phyloP scores from a whole-genome alignment of 2,113 vertebrate genomes.

The Murina feae region DNA sequence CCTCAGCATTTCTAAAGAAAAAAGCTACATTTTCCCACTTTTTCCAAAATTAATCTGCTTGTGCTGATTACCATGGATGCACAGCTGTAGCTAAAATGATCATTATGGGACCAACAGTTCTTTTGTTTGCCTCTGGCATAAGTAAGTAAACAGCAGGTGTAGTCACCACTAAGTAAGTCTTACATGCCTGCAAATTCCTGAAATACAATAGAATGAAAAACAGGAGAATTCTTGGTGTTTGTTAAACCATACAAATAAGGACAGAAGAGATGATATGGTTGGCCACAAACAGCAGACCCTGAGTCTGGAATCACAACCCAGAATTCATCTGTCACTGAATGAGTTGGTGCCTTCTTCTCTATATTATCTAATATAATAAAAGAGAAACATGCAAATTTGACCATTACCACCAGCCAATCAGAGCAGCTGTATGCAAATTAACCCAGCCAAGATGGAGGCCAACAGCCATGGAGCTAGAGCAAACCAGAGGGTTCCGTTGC shows the following conservation, averaged over 20 bases:
- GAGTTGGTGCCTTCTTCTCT: neutral
- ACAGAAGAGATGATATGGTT: neutral
- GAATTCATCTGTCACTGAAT: neutral
- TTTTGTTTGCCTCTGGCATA: slow-evolving; percentile 18
- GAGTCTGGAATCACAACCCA: neutral
- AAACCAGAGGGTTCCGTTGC: too few species aligned
- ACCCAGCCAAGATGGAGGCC: too few species aligned
- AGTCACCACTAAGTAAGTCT: neutral
- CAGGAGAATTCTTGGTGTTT: neutral
- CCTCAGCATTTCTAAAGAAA: slow-evolving; percentile 4
- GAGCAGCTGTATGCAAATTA: too few species aligned
- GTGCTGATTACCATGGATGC: neutral
- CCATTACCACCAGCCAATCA: too few species aligned
- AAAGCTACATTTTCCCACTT: neutral
- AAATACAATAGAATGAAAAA: slow-evolving; percentile 5
- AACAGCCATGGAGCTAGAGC: too few species aligned
- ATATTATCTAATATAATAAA: too few species aligned
- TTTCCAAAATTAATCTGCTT: slow-evolving; percentile 30
- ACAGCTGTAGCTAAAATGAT: neutral
- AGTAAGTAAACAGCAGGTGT: slow-evolving; percentile 49
- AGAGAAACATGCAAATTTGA: too few species aligned
- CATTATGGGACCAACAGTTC: neutral
- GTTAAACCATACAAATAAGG: neutral
- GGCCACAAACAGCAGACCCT: neutral
- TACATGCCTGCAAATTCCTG: slow-evolving; percentile 23